Evolutionary conservation across 2,797 vertebrate species (phyloP).

Genomic region (Lithobates pipiens): DNA sequence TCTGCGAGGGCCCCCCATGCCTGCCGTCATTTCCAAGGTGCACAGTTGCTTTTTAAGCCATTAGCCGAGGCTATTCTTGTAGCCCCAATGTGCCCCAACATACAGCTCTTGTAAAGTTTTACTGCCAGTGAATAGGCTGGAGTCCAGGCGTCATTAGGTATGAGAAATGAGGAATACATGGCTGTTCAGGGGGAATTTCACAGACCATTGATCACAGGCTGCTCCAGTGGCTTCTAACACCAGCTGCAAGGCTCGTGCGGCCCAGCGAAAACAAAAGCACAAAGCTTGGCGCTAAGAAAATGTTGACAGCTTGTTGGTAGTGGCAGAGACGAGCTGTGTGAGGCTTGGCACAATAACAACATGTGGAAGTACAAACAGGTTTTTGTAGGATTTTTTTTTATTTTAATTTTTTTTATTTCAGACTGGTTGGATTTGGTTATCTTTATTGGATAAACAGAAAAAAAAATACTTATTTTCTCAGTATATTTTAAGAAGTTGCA

Average conservation of each 20-base stretch:
- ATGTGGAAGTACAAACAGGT: slow-evolving; percentile 19
- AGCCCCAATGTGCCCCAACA: slow-evolving; percentile 41
- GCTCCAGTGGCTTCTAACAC: slow-evolving; percentile 80
- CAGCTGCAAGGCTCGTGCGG: slow-evolving; percentile 82
- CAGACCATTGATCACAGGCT: slow-evolving; percentile 87
- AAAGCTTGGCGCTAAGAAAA: slow-evolving; percentile 75
- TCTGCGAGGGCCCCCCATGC: slow-evolving; percentile 31
- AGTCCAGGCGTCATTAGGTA: slow-evolving; percentile 77
- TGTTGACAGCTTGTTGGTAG: slow-evolving; percentile 84
- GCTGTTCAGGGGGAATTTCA: slow-evolving; percentile 85
- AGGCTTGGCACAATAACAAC: slow-evolving; percentile 72
- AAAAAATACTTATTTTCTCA: no score
- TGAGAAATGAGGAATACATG: slow-evolving; percentile 74
- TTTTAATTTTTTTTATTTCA: neutral
- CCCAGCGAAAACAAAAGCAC: slow-evolving; percentile 75
- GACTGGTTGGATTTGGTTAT: no score
- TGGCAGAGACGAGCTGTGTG: slow-evolving; percentile 79
- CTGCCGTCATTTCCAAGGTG: slow-evolving; percentile 24
- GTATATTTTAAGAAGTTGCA: no score
- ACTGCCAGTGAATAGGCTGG: slow-evolving; percentile 78
- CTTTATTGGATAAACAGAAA: no score
- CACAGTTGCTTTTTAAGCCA: slow-evolving; percentile 51
- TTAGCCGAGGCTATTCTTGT: slow-evolving; percentile 39
- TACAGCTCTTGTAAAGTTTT: slow-evolving; percentile 72
- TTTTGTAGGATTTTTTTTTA: neutral